A percentile compares a stretch with the other conserved stretches of the same genome.
Evolutionary conservation across 37 sponge, comb jelly and placozoan species (phyloP).

Genomic region (Agelas oroides): DNA sequence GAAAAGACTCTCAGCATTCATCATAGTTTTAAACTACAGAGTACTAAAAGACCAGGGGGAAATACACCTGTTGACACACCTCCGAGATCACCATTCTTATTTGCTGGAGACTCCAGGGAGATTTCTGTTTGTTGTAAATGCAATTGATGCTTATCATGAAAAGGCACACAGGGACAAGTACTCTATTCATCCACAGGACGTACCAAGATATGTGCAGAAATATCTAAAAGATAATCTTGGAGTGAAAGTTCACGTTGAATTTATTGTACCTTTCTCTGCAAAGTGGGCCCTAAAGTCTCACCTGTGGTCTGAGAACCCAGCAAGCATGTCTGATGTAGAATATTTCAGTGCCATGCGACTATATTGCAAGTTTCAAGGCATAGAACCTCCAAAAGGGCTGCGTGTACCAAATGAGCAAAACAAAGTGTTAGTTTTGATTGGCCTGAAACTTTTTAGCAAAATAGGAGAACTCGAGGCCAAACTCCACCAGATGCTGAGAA

Average conservation of each 20-base stretch:
- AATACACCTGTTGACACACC: neutral
- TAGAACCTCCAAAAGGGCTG: no score
- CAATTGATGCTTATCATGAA: conserved; percentile 3
- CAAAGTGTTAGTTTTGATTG: no score
- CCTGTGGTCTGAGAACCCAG: no score
- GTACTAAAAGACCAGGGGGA: neutral
- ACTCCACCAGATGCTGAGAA: no score
- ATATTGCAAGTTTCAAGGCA: no score
- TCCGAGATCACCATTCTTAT: neutral
- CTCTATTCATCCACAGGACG: neutral
- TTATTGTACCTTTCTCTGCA: conserved; percentile 1
- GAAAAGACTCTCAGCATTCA: neutral
- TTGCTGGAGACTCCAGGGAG: neutral
- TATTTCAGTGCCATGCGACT: no score
- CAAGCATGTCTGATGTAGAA: no score
- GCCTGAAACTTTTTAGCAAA: no score
- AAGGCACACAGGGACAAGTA: neutral
- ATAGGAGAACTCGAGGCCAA: no score
- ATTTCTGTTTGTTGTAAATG: neutral
- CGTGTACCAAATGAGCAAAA: no score
- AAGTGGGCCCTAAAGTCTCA: neutral
- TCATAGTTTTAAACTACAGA: conserved; percentile 6
- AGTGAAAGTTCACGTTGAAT: neutral
- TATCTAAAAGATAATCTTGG: neutral
- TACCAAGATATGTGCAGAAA: neutral